Evolutionary conservation across 2,113 vertebrate genomes (phyloP).

Genomic region (Daboia siamensis): DNA sequence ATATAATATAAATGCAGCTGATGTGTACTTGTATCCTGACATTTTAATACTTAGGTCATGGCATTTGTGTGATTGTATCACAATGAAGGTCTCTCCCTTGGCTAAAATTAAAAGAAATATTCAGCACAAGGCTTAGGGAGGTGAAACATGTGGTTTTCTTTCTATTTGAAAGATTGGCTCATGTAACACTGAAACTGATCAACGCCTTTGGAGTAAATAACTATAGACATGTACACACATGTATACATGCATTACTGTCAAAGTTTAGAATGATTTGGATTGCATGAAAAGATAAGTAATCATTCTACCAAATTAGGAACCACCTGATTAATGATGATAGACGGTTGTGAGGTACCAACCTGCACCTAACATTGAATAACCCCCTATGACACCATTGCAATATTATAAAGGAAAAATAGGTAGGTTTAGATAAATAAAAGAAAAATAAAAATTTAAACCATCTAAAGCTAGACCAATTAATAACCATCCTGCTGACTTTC

Average conservation of each 20-base stretch:
- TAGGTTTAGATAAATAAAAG: not conserved
- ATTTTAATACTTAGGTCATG: not conserved
- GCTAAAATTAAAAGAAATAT: not conserved
- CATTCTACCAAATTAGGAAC: not conserved
- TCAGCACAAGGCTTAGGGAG: conserved; percentile 19
- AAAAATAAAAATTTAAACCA: not conserved
- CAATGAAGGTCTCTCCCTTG: not conserved
- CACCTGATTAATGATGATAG: not conserved
- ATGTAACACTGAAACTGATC: not conserved
- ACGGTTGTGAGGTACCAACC: not conserved
- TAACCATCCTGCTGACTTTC: not conserved
- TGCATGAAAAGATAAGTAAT: not conserved
- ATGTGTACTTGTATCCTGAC: not conserved
- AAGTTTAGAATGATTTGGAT: not conserved
- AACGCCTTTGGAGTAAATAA: not conserved
- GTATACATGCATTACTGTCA: not conserved
- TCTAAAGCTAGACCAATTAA: not conserved
- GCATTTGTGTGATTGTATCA: not conserved
- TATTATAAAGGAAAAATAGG: not conserved
- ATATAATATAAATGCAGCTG: not conserved
- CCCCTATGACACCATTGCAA: not conserved
- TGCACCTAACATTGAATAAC: not conserved
- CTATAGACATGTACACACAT: not conserved
- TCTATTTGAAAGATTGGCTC: not conserved
- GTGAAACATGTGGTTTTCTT: conserved; percentile 16